A percentile compares a stretch with the other conserved stretches of the same genome.
These are phyloP conservation scores for Leucophenga montana DNA, from an alignment of 2,888 invertebrate species.

Conservation along the genomic window DNA sequence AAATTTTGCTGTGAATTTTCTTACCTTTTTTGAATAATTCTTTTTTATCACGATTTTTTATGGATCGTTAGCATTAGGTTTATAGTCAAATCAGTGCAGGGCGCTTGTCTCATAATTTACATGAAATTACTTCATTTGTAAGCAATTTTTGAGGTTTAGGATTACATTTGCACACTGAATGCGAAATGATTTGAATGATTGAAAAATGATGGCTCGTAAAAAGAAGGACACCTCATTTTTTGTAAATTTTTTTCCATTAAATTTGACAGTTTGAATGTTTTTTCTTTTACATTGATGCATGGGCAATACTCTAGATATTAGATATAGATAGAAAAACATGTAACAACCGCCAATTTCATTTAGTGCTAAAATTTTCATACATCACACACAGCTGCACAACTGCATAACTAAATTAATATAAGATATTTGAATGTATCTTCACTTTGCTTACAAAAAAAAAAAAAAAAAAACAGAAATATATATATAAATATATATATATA, in stretches of 20 bases:
- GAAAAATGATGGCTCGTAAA: not conserved
- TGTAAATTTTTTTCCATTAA: not conserved
- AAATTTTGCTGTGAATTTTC: conserved; percentile 25
- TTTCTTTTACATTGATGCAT: not conserved
- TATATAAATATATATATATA: too few species aligned
- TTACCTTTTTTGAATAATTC: conserved; percentile 16
- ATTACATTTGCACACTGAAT: too few species aligned
- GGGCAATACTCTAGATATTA: not conserved
- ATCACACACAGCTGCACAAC: not conserved
- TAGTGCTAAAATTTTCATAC: not conserved
- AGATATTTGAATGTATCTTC: not conserved
- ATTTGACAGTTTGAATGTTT: not conserved
- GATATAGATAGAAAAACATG: too few species aligned
- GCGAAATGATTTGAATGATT: conserved; percentile 12
- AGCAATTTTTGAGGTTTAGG: conserved; percentile 23
- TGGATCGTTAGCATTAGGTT: conserved; percentile 55
- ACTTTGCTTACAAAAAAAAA: too few species aligned
- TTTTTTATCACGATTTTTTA: conserved; percentile 51
- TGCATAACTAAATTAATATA: not conserved
- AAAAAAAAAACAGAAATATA: too few species aligned
- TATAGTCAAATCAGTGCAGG: conserved; percentile 40
- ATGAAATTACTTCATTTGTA: conserved; percentile 64
- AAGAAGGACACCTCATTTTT: not conserved
- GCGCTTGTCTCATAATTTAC: conserved; percentile 67
- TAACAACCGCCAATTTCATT: too few species aligned